These are phyloP conservation scores for Schlechtendalia chinensis DNA, from an alignment of 1,140 invertebrate genomes.

Conservation along the genomic window DNA sequence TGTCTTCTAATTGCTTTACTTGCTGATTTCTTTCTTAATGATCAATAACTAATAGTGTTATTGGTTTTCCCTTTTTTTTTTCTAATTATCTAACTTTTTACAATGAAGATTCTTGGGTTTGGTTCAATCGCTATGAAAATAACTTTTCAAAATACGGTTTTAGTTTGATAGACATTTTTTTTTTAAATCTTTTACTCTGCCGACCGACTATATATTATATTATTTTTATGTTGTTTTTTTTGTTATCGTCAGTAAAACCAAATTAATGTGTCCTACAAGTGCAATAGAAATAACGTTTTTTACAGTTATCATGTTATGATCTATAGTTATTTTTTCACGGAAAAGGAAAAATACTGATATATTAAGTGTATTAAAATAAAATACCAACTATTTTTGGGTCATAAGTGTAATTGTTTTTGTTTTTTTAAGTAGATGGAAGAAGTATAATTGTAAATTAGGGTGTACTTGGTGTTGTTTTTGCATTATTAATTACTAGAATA, in stretches of 20 bases:
- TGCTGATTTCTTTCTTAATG: constrained; percentile 30
- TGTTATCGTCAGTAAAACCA: constrained; percentile 10
- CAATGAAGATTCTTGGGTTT: background rate
- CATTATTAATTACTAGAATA: background rate
- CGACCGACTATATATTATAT: background rate
- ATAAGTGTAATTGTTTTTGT: constrained; percentile 37
- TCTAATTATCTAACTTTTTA: background rate
- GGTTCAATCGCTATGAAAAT: background rate
- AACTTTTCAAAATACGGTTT: constrained; percentile 8
- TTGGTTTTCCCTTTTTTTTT: constrained; percentile 3
- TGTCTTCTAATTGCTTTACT: constrained; percentile 49
- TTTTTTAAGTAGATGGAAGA: constrained; percentile 28
- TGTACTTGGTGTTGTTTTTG: constrained; percentile 14
- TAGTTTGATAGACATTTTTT: background rate
- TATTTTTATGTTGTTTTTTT: constrained; percentile 27
- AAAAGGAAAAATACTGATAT: background rate
- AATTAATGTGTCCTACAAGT: constrained; percentile 28
- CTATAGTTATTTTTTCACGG: constrained; percentile 8
- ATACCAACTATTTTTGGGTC: constrained; percentile 29
- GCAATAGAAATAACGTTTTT: constrained; percentile 8
- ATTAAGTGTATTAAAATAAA: background rate
- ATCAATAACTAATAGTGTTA: constrained; percentile 34
- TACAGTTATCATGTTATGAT: background rate
- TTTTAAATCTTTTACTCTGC: background rate
- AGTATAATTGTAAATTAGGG: constrained; percentile 8